Percentiles rank a stretch among this genome's conserved stretches.
Conservation (phyloP, 2,113 vertebrate species). For the Psittacus erithacus region DNA sequence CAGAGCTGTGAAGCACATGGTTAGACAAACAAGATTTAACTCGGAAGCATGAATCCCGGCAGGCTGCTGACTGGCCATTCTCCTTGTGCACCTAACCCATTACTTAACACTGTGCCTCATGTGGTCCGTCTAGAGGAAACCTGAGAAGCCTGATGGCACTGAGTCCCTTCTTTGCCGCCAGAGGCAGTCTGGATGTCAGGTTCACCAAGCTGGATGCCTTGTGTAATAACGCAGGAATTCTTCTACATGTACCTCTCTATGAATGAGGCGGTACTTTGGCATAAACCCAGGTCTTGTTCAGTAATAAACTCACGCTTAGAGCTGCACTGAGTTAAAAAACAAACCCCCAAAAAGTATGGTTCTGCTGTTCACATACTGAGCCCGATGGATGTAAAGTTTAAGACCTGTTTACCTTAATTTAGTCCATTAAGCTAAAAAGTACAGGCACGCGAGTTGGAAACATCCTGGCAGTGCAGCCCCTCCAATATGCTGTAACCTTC, state of each 20-base stretch:
- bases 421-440: background rate
- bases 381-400: background rate
- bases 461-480: background rate
- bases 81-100: background rate
- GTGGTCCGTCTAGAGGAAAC: background rate
- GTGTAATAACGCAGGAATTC: background rate
- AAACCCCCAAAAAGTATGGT: background rate
- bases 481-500: background rate
- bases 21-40: background rate
- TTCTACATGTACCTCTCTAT: rapidly evolving
- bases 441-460: background rate
- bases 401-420: background rate
- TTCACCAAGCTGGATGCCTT: background rate
- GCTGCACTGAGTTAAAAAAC: background rate
- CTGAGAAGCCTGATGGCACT: background rate
- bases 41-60: background rate
- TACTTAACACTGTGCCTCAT: background rate
- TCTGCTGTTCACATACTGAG: background rate
- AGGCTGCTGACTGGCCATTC: background rate
- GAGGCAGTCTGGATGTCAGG: background rate
- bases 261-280: background rate
- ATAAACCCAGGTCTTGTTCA: background rate
- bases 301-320: background rate
- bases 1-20: rapidly evolving
- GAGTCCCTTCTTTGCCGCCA: background rate